Percentiles rank a stretch among this genome's conserved stretches.
phyloP scores from a whole-genome alignment of 2,113 vertebrate species.

The Lota lota region DNA sequence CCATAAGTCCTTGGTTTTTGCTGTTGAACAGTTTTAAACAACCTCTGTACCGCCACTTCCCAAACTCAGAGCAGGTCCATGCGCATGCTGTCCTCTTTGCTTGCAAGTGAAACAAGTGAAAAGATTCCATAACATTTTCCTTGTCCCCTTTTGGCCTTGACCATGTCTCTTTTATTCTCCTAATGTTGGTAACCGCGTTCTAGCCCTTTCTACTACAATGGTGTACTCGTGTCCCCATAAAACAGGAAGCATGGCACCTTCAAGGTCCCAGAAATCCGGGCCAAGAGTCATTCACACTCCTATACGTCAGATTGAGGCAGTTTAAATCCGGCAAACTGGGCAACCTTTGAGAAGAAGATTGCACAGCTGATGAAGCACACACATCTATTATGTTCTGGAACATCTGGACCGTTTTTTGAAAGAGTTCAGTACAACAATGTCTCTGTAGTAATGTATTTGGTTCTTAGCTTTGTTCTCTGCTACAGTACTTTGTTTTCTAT shows the following conservation, averaged over 20 bases:
- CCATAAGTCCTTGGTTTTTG: slow-evolving; percentile 48
- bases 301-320: background rate
- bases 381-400: slow-evolving; percentile 23
- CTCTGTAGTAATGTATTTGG: too few relatives aligned
- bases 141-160: slow-evolving; percentile 25
- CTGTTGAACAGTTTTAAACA: slow-evolving; percentile 3
- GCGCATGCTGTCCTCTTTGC: slow-evolving; percentile 2
- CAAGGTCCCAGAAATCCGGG: background rate
- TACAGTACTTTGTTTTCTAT: background rate
- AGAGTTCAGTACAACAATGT: background rate
- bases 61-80: slow-evolving; percentile 8
- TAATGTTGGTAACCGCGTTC: slow-evolving; percentile 16
- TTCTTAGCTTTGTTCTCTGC: too few relatives aligned
- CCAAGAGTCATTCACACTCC: background rate
- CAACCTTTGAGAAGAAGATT: slow-evolving; percentile 19
- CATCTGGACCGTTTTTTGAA: background rate
- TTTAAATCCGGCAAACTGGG: background rate
- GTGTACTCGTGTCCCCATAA: slow-evolving; percentile 6
- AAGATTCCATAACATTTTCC: slow-evolving; percentile 13
- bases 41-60: background rate
- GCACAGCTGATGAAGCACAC: slow-evolving; percentile 44
- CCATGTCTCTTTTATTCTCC: slow-evolving; percentile 19
- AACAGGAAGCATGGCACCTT: background rate
- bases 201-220: slow-evolving; percentile 1
- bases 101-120: background rate